These are phyloP conservation scores for Cololabis saira DNA, from an alignment of 2,113 vertebrate genomes.

Conservation along the genomic window DNA sequence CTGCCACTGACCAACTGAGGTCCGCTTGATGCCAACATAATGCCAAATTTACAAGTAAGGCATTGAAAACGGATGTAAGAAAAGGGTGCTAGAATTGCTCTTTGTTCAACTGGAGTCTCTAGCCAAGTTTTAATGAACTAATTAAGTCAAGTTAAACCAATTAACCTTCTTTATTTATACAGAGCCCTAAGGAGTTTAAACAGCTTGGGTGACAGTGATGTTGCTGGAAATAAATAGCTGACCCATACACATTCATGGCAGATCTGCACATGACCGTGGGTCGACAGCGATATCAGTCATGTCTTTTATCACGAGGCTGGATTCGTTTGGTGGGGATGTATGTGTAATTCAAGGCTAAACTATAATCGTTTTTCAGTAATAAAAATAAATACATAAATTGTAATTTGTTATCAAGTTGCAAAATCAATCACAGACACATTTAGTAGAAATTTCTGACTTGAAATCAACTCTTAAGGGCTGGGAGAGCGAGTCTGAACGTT, in stretches of 20 bases:
- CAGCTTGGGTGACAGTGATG: constrained; percentile 40
- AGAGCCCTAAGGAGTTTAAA: constrained; percentile 50
- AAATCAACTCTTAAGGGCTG: too few species aligned
- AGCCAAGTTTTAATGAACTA: constrained; percentile 60
- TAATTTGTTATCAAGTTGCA: too few species aligned
- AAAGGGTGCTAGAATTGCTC: constrained; percentile 38
- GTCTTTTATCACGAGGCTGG: background rate
- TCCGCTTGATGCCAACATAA: background rate
- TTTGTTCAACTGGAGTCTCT: constrained; percentile 44
- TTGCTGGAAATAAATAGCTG: constrained; percentile 44
- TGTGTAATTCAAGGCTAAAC: too few species aligned
- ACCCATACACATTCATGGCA: background rate
- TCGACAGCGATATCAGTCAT: background rate
- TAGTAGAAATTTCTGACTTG: too few species aligned
- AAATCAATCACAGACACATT: too few species aligned
- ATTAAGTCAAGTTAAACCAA: constrained; percentile 74
- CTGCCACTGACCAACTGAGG: too few species aligned
- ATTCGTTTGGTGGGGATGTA: background rate
- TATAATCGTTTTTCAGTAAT: too few species aligned
- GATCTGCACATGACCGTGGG: background rate
- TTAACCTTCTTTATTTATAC: constrained; percentile 74
- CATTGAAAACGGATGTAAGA: constrained; percentile 37
- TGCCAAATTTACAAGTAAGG: background rate
- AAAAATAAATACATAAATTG: too few species aligned
- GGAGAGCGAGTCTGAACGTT: too few species aligned